These are phyloP conservation scores for Muricea muricata DNA, from an alignment of 92 coral and sea anemone genomes.

Conservation along the genomic window DNA sequence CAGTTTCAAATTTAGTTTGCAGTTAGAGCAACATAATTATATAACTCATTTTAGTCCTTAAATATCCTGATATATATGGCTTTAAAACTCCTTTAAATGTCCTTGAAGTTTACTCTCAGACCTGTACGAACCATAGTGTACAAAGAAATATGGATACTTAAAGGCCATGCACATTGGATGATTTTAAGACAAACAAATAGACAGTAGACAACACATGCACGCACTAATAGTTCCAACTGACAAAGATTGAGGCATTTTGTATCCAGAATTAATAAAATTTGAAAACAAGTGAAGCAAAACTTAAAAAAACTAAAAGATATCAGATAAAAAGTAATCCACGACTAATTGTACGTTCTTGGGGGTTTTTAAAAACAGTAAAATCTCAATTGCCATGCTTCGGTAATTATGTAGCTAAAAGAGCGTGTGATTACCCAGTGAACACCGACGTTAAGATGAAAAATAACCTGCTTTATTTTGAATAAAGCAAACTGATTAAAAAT, in stretches of 20 bases:
- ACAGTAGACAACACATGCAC: background rate
- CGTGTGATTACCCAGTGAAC: conserved; percentile 31
- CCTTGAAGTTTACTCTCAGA: too few species aligned
- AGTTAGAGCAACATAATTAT: too few species aligned
- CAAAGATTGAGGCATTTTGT: too few species aligned
- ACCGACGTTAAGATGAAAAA: conserved; percentile 9
- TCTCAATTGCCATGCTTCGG: background rate
- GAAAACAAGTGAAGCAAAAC: background rate
- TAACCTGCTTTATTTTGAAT: conserved; percentile 13
- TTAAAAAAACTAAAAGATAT: background rate
- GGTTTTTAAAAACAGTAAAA: background rate
- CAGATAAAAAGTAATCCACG: background rate
- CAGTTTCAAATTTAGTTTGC: too few species aligned
- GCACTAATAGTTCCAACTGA: background rate
- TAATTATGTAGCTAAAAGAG: background rate
- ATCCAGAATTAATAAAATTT: background rate
- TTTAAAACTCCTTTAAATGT: too few species aligned
- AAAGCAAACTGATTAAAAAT: background rate
- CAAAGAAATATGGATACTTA: too few species aligned
- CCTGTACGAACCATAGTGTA: too few species aligned
- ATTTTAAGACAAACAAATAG: too few species aligned
- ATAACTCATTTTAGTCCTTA: too few species aligned
- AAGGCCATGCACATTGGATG: too few species aligned
- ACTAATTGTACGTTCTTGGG: background rate
- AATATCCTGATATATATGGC: too few species aligned